These are phyloP conservation scores for Mya arenaria DNA, from an alignment of 1,140 invertebrate genomes.

Conservation along the genomic window DNA sequence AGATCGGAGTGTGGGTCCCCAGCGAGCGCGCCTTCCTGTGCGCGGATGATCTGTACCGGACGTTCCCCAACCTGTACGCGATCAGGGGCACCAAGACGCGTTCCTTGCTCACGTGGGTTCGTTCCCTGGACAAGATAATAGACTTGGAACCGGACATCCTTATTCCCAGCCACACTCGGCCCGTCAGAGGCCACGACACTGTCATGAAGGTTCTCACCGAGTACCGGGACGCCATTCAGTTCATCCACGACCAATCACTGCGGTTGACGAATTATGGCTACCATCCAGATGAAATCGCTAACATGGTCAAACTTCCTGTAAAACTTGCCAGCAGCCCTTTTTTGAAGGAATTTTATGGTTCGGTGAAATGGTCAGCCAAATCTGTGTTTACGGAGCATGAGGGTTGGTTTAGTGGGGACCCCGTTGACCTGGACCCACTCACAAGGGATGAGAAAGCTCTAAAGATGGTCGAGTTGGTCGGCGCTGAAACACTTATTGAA, in stretches of 20 bases:
- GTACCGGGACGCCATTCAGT: conserved; percentile 74
- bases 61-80: conserved; percentile 76
- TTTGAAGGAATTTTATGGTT: conserved; percentile 72
- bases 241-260: conserved; percentile 72
- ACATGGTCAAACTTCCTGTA: conserved; percentile 62
- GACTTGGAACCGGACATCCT: conserved; percentile 64
- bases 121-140: conserved; percentile 70
- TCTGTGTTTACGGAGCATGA: conserved; percentile 68
- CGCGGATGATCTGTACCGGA: conserved; percentile 72
- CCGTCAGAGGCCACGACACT: conserved; percentile 59
- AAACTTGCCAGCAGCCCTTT: conserved; percentile 61
- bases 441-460: conserved; percentile 61
- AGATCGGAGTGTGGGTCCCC: conserved; percentile 74
- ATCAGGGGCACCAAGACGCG: conserved; percentile 72
- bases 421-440: conserved; percentile 69
- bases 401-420: conserved; percentile 75
- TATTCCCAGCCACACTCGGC: conserved; percentile 73
- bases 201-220: conserved; percentile 60
- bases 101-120: conserved; percentile 66
- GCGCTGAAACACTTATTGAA: conserved; percentile 59
- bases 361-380: conserved; percentile 72
- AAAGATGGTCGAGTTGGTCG: conserved; percentile 64
- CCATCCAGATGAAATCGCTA: conserved; percentile 67
- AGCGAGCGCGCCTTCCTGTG: conserved; percentile 63
- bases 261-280: conserved; percentile 68